Percentiles rank a stretch among this genome's conserved stretches.
These are phyloP conservation scores for Carterocephalus palaemon DNA, from an alignment of 2,888 invertebrate genomes.

Conservation along the genomic window DNA sequence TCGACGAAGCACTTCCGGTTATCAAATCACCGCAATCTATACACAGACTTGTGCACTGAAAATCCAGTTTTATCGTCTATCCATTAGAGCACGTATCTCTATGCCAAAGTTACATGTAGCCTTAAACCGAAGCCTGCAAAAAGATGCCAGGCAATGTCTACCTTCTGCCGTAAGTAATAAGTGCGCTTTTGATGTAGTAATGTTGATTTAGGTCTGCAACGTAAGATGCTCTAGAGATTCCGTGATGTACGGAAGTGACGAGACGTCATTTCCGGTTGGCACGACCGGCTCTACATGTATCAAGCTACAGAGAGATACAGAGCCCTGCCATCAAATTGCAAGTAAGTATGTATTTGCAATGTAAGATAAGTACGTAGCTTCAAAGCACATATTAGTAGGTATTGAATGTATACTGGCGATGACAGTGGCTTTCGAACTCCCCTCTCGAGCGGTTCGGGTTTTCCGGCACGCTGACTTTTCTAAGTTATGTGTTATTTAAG, in stretches of 20 bases:
- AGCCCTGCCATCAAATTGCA: too few species aligned
- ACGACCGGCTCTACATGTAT: too few species aligned
- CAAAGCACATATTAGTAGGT: too few species aligned
- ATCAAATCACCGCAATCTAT: neutral
- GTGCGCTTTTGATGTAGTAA: neutral
- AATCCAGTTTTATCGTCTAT: slow-evolving; percentile 4
- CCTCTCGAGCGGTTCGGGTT: too few species aligned
- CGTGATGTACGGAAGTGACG: slow-evolving; percentile 1
- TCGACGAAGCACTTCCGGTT: neutral
- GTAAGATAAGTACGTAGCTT: too few species aligned
- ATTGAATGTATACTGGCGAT: too few species aligned
- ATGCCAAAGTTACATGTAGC: neutral
- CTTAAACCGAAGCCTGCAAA: too few species aligned
- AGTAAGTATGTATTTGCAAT: too few species aligned
- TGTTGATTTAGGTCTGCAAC: neutral
- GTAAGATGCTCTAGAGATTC: slow-evolving; percentile 4
- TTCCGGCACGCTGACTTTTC: too few species aligned
- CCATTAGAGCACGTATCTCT: neutral
- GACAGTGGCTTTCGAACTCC: too few species aligned
- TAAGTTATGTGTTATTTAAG: too few species aligned
- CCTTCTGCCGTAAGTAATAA: neutral
- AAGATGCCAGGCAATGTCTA: neutral
- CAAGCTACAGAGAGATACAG: too few species aligned
- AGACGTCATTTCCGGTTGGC: slow-evolving; percentile 20
- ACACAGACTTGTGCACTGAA: neutral